Percentiles rank a stretch among this genome's conserved stretches.
These are phyloP conservation scores for Datnioides undecimradiatus DNA, from an alignment of 2,113 vertebrate species.

Conservation along the genomic window DNA sequence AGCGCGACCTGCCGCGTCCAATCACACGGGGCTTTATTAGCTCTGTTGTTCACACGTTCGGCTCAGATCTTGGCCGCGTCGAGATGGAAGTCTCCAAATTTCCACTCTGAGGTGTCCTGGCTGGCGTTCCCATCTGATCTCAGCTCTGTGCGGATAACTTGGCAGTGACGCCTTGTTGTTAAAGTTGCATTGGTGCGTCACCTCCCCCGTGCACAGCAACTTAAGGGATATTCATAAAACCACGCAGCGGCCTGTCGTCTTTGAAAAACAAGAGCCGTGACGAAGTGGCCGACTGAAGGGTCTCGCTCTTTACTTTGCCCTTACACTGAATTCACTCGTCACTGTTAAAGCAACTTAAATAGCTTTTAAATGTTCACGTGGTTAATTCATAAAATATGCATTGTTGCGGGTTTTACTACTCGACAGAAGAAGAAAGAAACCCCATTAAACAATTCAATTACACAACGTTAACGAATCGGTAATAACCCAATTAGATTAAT, in stretches of 20 bases:
- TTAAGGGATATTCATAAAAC: background rate
- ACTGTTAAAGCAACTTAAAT: background rate
- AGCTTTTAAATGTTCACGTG: no score
- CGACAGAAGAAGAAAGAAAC: background rate
- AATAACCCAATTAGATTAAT: background rate
- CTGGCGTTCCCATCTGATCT: background rate
- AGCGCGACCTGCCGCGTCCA: background rate
- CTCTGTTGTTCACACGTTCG: background rate
- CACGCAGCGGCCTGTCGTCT: background rate
- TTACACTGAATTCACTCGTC: no score
- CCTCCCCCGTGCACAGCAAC: background rate
- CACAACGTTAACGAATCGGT: background rate
- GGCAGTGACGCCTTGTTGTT: conserved; percentile 23
- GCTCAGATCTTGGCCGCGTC: background rate
- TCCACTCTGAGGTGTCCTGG: background rate
- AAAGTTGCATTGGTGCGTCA: conserved; percentile 3
- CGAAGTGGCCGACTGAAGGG: background rate
- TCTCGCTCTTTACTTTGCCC: background rate
- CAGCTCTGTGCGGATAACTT: conserved; percentile 2
- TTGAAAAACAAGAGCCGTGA: background rate
- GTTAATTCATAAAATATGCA: background rate
- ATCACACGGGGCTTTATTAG: background rate
- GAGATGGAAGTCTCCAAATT: background rate
- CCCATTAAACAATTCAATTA: no score
- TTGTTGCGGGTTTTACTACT: background rate